Conservation (phyloP, 2,797 vertebrate species). For the Caiman crocodilus region DNA sequence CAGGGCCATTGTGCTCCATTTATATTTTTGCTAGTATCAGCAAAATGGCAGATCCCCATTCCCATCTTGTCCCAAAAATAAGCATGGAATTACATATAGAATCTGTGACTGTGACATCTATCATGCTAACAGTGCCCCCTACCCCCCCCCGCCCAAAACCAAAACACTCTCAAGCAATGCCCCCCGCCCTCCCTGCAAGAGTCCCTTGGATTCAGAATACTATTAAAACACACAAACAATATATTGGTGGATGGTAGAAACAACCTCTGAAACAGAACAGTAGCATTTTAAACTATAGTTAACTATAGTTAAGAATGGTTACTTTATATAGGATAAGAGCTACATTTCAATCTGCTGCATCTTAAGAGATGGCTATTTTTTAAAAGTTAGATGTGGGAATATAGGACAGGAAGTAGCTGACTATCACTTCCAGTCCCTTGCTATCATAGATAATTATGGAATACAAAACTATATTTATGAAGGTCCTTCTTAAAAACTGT, state of each 20-base stretch:
- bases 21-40: background rate
- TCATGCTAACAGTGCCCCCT: background rate
- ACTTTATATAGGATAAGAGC: background rate
- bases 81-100: background rate
- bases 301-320: background rate
- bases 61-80: background rate
- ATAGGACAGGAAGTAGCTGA: fast-evolving
- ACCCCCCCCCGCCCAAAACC: no score
- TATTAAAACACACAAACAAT: background rate
- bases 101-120: background rate
- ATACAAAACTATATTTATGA: no score
- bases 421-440: background rate
- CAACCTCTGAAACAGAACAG: background rate
- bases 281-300: background rate
- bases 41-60: background rate
- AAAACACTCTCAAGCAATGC: background rate
- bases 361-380: background rate
- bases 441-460: no score
- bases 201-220: background rate
- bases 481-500: no score
- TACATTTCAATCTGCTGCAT: background rate
- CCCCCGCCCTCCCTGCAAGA: background rate
- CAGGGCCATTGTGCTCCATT: background rate
- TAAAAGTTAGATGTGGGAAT: no score
- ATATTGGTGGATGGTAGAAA: background rate